Percentiles rank a stretch among this genome's conserved stretches.
Conservation (phyloP, 2,113 vertebrate genomes). For the Solea solea region DNA sequence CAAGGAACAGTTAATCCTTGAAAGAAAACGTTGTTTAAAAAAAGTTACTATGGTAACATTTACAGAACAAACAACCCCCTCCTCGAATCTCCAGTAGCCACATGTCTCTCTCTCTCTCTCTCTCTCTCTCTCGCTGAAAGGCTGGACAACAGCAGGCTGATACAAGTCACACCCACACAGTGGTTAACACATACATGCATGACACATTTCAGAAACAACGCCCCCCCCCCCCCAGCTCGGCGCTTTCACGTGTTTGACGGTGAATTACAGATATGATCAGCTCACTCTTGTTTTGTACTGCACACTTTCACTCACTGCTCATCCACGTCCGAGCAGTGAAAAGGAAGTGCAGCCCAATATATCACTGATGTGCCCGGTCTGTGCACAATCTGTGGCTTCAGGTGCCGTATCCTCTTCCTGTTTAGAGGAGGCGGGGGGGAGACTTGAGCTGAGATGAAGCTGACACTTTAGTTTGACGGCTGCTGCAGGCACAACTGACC, state of each 20-base stretch:
- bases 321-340: constrained; percentile 39
- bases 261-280: constrained; percentile 10
- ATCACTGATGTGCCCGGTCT: constrained; percentile 58
- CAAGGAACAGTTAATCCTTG: too few species aligned
- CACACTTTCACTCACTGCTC: constrained; percentile 54
- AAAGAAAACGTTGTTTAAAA: too few species aligned
- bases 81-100: constrained; percentile 18
- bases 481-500: not conserved
- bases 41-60: not conserved
- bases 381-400: constrained; percentile 73
- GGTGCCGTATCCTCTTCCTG: constrained; percentile 80
- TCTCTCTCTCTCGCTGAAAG: constrained; percentile 11
- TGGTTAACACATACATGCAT: constrained; percentile 8
- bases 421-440: constrained; percentile 15
- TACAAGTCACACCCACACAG: constrained; percentile 41
- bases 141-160: constrained; percentile 50
- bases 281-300: not conserved
- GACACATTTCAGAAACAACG: constrained; percentile 25
- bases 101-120: constrained; percentile 13
- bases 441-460: constrained; percentile 36
- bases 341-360: constrained; percentile 67
- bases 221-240: not conserved
- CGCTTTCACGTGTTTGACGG: not conserved
- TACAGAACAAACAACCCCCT: not conserved
- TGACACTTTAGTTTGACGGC: constrained; percentile 55